A percentile compares a stretch with the other conserved stretches of the same genome.
Conservation (phyloP, 2,888 invertebrate species). For the Eubasilissa splendida region DNA sequence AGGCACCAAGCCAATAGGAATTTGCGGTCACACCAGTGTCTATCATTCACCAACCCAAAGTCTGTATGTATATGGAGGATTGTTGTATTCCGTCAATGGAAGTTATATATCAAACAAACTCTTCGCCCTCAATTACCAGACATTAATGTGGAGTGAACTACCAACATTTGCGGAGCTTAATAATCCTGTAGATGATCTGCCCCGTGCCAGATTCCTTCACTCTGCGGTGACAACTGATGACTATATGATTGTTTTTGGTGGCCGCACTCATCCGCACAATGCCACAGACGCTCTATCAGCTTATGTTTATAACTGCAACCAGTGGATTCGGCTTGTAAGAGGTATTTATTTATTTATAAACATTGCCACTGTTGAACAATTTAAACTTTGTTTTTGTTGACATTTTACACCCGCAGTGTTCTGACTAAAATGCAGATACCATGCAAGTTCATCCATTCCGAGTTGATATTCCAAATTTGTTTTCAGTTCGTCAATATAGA, state of each 20-base stretch:
- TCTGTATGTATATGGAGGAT: constrained; percentile 93
- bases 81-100: constrained; percentile 80
- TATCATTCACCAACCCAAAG: constrained; percentile 87
- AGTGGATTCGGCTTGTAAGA: constrained; percentile 85
- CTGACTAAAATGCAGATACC: too few relatives aligned
- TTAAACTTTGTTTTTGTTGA: background rate
- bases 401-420: too few relatives aligned
- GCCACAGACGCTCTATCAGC: constrained; percentile 85
- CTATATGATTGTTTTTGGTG: constrained; percentile 93
- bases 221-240: constrained; percentile 90
- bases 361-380: background rate
- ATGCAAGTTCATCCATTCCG: too few relatives aligned
- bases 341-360: constrained; percentile 61
- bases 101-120: constrained; percentile 83
- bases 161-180: constrained; percentile 80
- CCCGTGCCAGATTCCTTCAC: constrained; percentile 87
- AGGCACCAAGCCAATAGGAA: constrained; percentile 84
- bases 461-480: too few relatives aligned
- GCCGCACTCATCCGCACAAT: constrained; percentile 83
- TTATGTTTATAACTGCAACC: constrained; percentile 91
- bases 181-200: constrained; percentile 73
- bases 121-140: constrained; percentile 84
- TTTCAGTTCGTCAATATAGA: too few relatives aligned
- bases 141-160: constrained; percentile 84
- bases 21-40: constrained; percentile 92